Conservation (phyloP, 2,113 vertebrate genomes). For the Rana temporaria region DNA sequence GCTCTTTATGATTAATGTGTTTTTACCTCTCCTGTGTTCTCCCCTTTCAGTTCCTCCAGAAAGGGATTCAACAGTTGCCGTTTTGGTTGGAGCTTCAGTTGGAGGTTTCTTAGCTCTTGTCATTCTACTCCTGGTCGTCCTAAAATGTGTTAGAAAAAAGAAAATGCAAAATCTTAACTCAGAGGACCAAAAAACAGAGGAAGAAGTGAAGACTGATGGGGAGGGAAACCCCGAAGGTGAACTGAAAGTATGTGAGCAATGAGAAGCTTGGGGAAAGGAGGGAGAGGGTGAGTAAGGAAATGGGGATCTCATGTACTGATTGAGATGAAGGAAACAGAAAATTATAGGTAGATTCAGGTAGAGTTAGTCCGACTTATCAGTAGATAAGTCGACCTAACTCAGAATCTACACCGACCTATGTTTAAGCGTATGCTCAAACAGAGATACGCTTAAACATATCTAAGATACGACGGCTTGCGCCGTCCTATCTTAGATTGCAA, state of each 20-base stretch:
- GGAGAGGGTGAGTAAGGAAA: constrained; percentile 6
- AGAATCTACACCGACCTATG: too few species aligned
- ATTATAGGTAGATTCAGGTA: too few species aligned
- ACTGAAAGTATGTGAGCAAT: constrained; percentile 80
- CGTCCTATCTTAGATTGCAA: too few species aligned
- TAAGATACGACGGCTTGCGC: too few species aligned
- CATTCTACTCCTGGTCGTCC: constrained; percentile 91
- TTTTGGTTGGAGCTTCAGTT: constrained; percentile 90
- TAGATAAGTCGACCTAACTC: too few species aligned
- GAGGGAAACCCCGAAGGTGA: constrained; percentile 88
- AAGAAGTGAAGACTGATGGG: constrained; percentile 90
- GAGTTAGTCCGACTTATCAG: too few species aligned
- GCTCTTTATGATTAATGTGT: too few species aligned
- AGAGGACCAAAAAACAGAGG: constrained; percentile 94
- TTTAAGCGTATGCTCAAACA: too few species aligned
- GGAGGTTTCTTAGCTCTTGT: constrained; percentile 90
- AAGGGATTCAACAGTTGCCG: constrained; percentile 91
- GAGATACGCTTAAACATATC: too few species aligned
- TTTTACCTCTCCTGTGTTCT: background rate
- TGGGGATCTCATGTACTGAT: too few species aligned
- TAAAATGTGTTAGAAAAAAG: constrained; percentile 93
- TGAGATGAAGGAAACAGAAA: background rate
- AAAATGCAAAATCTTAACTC: constrained; percentile 92
- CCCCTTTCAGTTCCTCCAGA: constrained; percentile 82
- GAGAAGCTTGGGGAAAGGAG: background rate